Evolutionary conservation across 2,113 vertebrate species (phyloP).

Genomic region (Hemiprocne comata): DNA sequence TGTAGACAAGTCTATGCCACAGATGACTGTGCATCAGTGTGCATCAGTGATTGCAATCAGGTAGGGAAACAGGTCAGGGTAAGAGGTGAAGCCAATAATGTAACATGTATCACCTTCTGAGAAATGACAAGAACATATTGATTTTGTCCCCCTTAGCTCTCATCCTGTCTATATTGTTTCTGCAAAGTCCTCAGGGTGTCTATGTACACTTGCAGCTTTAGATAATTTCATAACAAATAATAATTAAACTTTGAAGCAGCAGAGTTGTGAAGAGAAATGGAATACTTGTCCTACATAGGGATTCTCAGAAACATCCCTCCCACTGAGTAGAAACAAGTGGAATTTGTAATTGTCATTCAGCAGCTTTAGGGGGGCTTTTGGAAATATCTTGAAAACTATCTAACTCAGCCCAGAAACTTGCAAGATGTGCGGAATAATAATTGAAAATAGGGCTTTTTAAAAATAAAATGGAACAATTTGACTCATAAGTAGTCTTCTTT

Average conservation of each 20-base stretch:
- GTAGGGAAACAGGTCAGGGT: not conserved
- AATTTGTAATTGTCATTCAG: not conserved
- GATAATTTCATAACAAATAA: not conserved
- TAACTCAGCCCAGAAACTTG: not conserved
- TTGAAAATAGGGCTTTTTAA: not conserved
- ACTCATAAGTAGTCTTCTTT: constrained; percentile 52
- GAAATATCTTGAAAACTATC: not conserved
- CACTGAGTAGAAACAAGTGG: not conserved
- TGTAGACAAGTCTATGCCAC: not conserved
- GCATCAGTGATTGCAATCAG: constrained; percentile 24
- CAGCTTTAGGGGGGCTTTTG: not conserved
- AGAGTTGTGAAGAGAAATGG: not conserved
- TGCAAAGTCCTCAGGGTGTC: not conserved
- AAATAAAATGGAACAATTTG: constrained; percentile 43
- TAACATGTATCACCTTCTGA: not conserved
- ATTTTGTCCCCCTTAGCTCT: not conserved
- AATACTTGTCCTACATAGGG: not conserved
- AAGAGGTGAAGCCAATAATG: not conserved
- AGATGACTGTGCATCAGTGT: not conserved
- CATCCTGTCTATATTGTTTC: not conserved
- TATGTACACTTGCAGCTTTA: not conserved
- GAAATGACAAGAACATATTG: not conserved
- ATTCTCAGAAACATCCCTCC: not conserved
- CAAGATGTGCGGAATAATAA: not conserved
- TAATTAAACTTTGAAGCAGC: not conserved